phyloP scores from a whole-genome alignment of 1,140 invertebrate species.

The Macrocentrus cingulum region DNA sequence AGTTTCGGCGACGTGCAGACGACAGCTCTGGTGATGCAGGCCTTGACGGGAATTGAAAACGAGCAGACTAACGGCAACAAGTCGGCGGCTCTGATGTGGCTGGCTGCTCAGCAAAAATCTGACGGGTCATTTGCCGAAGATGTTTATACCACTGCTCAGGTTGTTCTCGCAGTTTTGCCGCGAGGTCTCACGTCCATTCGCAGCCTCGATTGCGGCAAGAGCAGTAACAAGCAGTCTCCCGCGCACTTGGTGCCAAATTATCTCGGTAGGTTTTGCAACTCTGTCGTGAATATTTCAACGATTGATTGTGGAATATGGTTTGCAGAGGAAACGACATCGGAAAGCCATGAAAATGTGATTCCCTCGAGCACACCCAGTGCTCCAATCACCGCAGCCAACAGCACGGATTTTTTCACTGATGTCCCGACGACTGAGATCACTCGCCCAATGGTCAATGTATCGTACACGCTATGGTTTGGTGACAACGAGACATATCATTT shows the following conservation, averaged over 20 bases:
- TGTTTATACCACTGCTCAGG: conserved; percentile 72
- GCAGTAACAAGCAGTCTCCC: conserved; percentile 44
- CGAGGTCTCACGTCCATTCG: conserved; percentile 69
- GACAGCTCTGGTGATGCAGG: conserved; percentile 79
- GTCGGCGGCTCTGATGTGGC: conserved; percentile 71
- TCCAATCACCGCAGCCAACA: conserved; percentile 1
- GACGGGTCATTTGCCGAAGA: conserved; percentile 78
- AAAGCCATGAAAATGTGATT: conserved; percentile 37
- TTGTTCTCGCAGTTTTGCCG: conserved; percentile 71
- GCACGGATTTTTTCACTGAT: neutral
- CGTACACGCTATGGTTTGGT: conserved; percentile 84
- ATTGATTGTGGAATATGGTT: too few relatives aligned
- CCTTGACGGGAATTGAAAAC: conserved; percentile 70
- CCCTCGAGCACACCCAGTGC: conserved; percentile 32
- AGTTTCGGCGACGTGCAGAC: conserved; percentile 81
- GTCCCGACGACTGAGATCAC: conserved; percentile 1
- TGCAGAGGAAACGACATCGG: conserved; percentile 37
- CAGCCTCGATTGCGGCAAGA: conserved; percentile 68
- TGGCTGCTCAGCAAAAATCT: conserved; percentile 69
- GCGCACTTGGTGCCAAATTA: conserved; percentile 42
- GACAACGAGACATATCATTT: conserved; percentile 75
- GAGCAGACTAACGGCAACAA: conserved; percentile 73
- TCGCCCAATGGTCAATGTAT: conserved; percentile 65
- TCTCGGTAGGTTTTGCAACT: conserved; percentile 35
- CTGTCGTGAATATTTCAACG: too few relatives aligned